These are phyloP conservation scores for Petrolisthes manimaculis DNA, from an alignment of 2,888 invertebrate species.

Conservation along the genomic window DNA sequence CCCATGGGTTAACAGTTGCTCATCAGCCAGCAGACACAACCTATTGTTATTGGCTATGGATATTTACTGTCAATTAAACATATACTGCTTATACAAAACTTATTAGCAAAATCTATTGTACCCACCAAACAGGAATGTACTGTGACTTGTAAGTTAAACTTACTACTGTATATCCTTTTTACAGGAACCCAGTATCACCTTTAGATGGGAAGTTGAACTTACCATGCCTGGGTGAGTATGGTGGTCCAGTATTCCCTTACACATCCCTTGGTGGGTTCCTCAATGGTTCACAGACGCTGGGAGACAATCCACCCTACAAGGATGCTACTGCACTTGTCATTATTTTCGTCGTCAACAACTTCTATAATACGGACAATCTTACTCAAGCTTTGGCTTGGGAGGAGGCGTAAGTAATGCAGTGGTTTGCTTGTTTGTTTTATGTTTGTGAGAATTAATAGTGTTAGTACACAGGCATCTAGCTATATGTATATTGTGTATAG, in stretches of 20 bases:
- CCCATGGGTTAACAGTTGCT: no score
- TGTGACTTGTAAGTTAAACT: no score
- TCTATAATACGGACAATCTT: slow-evolving; percentile 81
- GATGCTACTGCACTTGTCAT: slow-evolving; percentile 88
- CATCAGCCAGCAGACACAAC: no score
- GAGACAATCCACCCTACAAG: slow-evolving; percentile 74
- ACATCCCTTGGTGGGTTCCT: slow-evolving; percentile 91
- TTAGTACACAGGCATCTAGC: neutral
- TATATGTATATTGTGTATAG: no score
- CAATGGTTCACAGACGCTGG: slow-evolving; percentile 56
- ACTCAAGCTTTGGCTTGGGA: slow-evolving; percentile 88
- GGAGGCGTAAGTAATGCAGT: slow-evolving; percentile 70
- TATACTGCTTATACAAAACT: no score
- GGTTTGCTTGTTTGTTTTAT: neutral
- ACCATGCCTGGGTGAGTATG: slow-evolving; percentile 80
- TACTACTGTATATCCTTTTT: slow-evolving; percentile 71
- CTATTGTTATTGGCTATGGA: no score
- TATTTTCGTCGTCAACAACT: slow-evolving; percentile 91
- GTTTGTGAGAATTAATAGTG: neutral
- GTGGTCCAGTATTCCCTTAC: slow-evolving; percentile 93
- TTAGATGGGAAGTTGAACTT: slow-evolving; percentile 17
- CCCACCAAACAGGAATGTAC: no score
- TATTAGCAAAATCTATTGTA: no score
- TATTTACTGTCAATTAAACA: no score
- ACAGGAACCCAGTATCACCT: slow-evolving; percentile 53